Conservation (phyloP, 2,797 vertebrate genomes). For the Microchirus variegatus region DNA sequence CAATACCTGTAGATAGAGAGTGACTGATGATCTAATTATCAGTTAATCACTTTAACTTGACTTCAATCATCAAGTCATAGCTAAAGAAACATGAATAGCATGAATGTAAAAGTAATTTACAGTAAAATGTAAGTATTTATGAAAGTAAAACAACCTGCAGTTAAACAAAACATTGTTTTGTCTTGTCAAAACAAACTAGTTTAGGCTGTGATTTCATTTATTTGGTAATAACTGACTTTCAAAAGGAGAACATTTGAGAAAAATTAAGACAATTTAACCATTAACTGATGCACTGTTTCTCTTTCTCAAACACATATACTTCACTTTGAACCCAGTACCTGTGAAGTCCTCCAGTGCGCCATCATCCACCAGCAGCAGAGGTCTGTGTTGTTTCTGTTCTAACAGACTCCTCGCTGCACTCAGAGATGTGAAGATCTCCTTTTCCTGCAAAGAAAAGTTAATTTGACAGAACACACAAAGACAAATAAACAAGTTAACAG, state of each 20-base stretch:
- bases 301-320: neutral
- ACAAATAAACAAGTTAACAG: neutral
- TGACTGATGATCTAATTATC: too few relatives aligned
- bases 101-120: too few relatives aligned
- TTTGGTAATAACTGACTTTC: too few relatives aligned
- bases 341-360: slow-evolving; percentile 90
- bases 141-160: too few relatives aligned
- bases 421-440: slow-evolving; percentile 95
- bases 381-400: slow-evolving; percentile 86
- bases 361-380: slow-evolving; percentile 90
- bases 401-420: slow-evolving; percentile 91
- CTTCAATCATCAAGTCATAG: neutral
- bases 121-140: too few relatives aligned
- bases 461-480: neutral
- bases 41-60: neutral
- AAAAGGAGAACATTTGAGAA: too few relatives aligned
- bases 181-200: too few relatives aligned
- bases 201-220: too few relatives aligned
- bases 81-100: too few relatives aligned
- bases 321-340: slow-evolving; percentile 71
- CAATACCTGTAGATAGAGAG: slow-evolving; percentile 80
- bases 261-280: too few relatives aligned
- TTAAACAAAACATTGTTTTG: too few relatives aligned
- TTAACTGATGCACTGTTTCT: neutral
- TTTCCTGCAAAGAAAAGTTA: slow-evolving; percentile 81